Evolutionary conservation across 2,888 invertebrate species (phyloP).

Genomic region (Nomada flava): DNA sequence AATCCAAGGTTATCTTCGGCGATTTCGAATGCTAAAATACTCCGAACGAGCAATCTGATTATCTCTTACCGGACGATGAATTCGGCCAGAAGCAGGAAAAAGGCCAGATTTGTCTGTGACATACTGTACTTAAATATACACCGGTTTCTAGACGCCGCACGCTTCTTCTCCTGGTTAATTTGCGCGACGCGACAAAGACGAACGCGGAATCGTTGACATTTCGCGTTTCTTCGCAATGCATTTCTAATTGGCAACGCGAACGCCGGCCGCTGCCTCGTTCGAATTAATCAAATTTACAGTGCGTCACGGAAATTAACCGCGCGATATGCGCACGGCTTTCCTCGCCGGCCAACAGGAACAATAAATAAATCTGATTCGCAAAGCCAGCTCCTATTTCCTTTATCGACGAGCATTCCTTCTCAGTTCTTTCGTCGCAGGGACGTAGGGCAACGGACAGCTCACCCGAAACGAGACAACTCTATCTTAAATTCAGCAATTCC

Average conservation of each 20-base stretch:
- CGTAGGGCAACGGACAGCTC: background rate
- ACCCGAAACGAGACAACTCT: background rate
- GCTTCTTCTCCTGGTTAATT: conserved; percentile 30
- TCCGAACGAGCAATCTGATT: background rate
- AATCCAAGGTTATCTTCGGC: no score
- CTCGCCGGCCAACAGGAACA: background rate
- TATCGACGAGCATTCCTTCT: background rate
- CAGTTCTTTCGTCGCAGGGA: background rate
- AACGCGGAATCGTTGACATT: conserved; percentile 52
- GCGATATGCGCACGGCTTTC: background rate
- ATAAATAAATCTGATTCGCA: no score
- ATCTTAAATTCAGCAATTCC: background rate
- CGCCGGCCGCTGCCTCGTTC: conserved; percentile 3
- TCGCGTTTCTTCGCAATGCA: conserved; percentile 33
- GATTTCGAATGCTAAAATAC: background rate
- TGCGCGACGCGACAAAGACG: conserved; percentile 31
- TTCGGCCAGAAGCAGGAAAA: background rate
- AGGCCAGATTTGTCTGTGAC: conserved; percentile 10
- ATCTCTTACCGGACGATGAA: background rate
- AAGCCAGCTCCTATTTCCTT: background rate
- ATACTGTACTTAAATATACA: conserved; percentile 32
- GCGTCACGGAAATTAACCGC: conserved; percentile 33
- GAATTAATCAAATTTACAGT: conserved; percentile 34
- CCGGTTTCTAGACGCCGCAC: background rate
- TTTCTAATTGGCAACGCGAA: conserved; percentile 24